Base-by-base conservation (phyloP, 2,113 vertebrate genomes). In the Perognathus longimembris region DNA sequence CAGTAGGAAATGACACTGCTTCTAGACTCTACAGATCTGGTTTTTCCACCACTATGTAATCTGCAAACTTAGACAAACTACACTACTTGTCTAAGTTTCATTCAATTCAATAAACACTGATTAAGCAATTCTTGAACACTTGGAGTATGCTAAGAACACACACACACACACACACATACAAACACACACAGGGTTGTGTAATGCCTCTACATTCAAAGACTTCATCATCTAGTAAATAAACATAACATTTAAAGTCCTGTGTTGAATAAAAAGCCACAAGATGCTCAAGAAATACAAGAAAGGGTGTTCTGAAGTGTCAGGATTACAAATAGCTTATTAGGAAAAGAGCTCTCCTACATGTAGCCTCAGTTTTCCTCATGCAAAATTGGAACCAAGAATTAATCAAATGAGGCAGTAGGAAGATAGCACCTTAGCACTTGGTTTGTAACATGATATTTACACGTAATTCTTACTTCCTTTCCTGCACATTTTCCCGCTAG, bases 131-230 rank as follows among this genome's bases (percentile, higher is more conserved):
- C 17, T 7, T 69, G 3, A 57, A 57, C 4, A 40, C 59, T 22
- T 17, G 50, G 17, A 54, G 14, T 54, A 18, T 54, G 50, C 14
- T 54, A 54, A 18, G 15, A 54, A 54, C 50, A 54, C 50, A 54
- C 15, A 54, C 50, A 54, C 50, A 54, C 50, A 54, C 50, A 54
- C 50, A 54, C 50, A 54, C 50, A 54, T 15, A 54, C 50, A 54
- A 12, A 54, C 50, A 54, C 50, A 54, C 50, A 54, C 50, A n/a
- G 1, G 70, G 32, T 38, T 34, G 7, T 20, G 34, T 20, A 70
- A 95, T 73, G 32, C 32, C 22, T 64, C 81, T 78, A 42, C 84
- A 78, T 57, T 93, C 34, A 69, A 87, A 59, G 73, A 57, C 32
- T 63, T 75, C 69, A 73, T 63, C 34, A 61, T 17, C 4, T n/a